Conservation (phyloP, 2,888 invertebrate species). For the Neocrepidodera transversa region DNA sequence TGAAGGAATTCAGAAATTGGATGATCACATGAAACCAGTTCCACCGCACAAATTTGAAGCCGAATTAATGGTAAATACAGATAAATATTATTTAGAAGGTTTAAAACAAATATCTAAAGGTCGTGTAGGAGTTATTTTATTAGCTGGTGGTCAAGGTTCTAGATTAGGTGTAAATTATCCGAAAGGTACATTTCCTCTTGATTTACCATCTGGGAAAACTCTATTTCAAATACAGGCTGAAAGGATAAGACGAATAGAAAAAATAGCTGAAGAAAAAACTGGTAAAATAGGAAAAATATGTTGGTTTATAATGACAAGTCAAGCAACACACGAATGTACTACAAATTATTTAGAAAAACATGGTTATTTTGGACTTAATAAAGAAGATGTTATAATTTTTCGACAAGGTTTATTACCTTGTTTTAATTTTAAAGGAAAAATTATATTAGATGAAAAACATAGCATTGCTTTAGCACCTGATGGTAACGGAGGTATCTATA, state of each 20-base stretch:
- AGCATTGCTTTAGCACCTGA: conserved; percentile 89
- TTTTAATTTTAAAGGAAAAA: conserved; percentile 91
- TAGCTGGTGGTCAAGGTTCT: conserved; percentile 98
- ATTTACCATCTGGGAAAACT: conserved; percentile 86
- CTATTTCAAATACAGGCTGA: conserved; percentile 97
- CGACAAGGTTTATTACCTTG: conserved; percentile 94
- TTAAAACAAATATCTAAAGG: conserved; percentile 65
- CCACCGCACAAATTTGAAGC: conserved; percentile 82
- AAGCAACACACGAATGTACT: conserved; percentile 88
- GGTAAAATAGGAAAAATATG: conserved; percentile 68
- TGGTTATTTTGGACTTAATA: conserved; percentile 84
- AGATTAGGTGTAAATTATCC: conserved; percentile 92
- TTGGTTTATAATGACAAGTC: conserved; percentile 98
- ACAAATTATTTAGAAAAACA: conserved; percentile 79
- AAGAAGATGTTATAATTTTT: conserved; percentile 84
- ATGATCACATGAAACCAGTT: conserved; percentile 83
- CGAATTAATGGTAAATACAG: conserved; percentile 66
- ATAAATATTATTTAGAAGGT: conserved; percentile 74
- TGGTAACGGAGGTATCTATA: conserved; percentile 87
- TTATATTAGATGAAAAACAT: conserved; percentile 82
- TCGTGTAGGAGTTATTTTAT: conserved; percentile 84
- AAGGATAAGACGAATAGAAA: conserved; percentile 79
- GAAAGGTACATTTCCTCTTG: conserved; percentile 96
- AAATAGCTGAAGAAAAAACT: conserved; percentile 73
- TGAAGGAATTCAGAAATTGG: conserved; percentile 71